A percentile compares a stretch with the other conserved stretches of the same genome.
Evolutionary conservation across 1,140 invertebrate genomes (phyloP).

Genomic region (Ooceraea biroi): DNA sequence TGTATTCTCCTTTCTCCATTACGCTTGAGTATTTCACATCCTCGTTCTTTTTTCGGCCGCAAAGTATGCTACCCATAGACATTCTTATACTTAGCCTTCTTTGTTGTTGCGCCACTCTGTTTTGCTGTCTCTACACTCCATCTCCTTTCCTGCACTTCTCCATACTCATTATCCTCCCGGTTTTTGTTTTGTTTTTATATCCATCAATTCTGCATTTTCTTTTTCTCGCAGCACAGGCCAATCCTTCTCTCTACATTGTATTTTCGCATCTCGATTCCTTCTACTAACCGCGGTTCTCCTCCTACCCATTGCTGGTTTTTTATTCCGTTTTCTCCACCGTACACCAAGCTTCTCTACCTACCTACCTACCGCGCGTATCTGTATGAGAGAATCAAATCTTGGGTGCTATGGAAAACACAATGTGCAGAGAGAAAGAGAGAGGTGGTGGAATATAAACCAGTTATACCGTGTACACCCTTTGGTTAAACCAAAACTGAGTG

Average conservation of each 20-base stretch:
- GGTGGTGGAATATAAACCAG: conserved; percentile 83
- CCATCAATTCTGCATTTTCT: conserved; percentile 53
- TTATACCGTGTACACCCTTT: conserved; percentile 79
- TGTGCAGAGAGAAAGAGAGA: neutral
- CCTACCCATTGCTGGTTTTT: conserved; percentile 6
- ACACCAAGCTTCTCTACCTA: conserved; percentile 42
- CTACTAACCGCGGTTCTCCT: conserved; percentile 51
- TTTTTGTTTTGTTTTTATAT: conserved; percentile 41
- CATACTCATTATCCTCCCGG: conserved; percentile 49
- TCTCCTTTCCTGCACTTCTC: conserved; percentile 43
- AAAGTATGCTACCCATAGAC: conserved; percentile 17
- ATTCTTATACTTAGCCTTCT: conserved; percentile 23
- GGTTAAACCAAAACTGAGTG: conserved; percentile 81
- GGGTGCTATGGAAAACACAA: conserved; percentile 70
- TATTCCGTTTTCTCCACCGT: conserved; percentile 49
- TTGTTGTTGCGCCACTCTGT: conserved; percentile 19
- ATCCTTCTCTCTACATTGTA: conserved; percentile 58
- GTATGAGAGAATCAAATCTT: conserved; percentile 50
- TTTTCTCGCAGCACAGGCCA: conserved; percentile 41
- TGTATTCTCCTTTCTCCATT: conserved; percentile 38
- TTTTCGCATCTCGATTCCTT: conserved; percentile 52
- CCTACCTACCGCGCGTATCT: conserved; percentile 64
- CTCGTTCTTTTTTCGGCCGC: conserved; percentile 3
- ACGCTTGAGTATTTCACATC: neutral
- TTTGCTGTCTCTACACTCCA: conserved; percentile 50